These are phyloP conservation scores for Callinectes sapidus DNA, from an alignment of 2,888 invertebrate species.

Conservation along the genomic window DNA sequence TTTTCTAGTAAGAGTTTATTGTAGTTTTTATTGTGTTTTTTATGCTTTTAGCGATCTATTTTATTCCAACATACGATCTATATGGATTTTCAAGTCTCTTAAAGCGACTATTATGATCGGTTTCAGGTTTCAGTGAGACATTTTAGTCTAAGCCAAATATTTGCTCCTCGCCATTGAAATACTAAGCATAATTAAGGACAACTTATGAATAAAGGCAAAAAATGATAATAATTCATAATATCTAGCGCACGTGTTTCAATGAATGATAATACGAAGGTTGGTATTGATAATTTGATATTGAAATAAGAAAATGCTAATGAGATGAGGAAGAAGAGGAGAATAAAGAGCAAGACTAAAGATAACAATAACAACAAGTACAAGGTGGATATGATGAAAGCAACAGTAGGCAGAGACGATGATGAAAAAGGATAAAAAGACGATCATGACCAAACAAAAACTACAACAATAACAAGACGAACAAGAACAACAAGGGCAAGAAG, in stretches of 20 bases:
- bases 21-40: no score
- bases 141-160: no score
- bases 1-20: no score
- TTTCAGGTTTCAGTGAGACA: no score
- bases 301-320: background rate
- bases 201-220: background rate
- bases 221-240: background rate
- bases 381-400: background rate
- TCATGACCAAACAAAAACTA: background rate
- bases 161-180: no score
- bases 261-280: background rate
- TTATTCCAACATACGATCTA: no score
- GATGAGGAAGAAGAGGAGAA: background rate
- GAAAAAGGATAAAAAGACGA: background rate
- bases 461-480: background rate
- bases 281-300: background rate
- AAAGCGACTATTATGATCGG: no score
- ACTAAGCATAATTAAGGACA: no score
- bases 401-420: background rate
- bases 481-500: no score
- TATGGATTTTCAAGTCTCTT: no score
- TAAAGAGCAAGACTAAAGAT: background rate
- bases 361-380: background rate
- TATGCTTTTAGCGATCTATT: no score
- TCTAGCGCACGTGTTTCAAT: no score